phyloP scores from a whole-genome alignment of 2,113 vertebrate genomes.

The Oceanodroma tethys region DNA sequence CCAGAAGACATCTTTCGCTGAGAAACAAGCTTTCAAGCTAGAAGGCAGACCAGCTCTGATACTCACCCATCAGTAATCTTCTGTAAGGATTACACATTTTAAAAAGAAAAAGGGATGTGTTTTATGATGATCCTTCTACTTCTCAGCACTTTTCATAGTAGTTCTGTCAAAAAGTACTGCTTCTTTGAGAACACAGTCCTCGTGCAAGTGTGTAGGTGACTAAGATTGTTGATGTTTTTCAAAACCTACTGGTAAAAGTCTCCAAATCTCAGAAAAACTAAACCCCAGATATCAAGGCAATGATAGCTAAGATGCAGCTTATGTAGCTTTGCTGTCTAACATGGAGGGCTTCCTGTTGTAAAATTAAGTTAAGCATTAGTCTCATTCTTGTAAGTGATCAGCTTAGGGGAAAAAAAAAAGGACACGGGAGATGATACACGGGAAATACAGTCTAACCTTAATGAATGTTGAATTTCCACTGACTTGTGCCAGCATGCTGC shows the following conservation, averaged over 20 bases:
- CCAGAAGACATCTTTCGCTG: background rate
- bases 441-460: background rate
- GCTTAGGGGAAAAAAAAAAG: background rate
- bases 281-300: background rate
- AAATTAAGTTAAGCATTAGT: background rate
- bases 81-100: background rate
- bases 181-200: background rate
- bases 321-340: background rate
- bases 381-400: background rate
- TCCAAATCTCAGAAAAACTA: background rate
- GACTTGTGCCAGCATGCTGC: background rate
- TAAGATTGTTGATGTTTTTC: background rate
- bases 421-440: background rate
- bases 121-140: background rate
- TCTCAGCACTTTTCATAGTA: background rate
- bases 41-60: background rate
- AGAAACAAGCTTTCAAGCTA: slow-evolving; percentile 1
- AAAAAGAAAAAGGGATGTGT: background rate
- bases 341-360: background rate
- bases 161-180: background rate
- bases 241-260: background rate
- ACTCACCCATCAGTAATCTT: background rate
- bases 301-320: background rate
- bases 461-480: slow-evolving; percentile 6
- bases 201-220: background rate